Evolutionary conservation across 2,888 invertebrate genomes (phyloP).

Genomic region (Epinotia brunnichana): DNA sequence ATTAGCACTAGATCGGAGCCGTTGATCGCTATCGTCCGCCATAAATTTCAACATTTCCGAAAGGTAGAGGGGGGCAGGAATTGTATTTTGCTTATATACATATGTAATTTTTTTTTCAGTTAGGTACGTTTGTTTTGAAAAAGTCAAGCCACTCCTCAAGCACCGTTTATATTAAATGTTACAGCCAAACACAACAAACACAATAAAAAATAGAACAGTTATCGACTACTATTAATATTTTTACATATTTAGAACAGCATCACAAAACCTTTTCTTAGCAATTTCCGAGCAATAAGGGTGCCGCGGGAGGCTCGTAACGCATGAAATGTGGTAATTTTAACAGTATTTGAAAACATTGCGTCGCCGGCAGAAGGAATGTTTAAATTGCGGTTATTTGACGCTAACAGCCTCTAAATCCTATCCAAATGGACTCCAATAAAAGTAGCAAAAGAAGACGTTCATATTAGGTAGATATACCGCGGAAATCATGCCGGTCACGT

Average conservation of each 20-base stretch:
- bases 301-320: constrained; percentile 53
- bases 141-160: not conserved
- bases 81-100: too few relatives aligned
- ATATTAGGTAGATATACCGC: constrained; percentile 33
- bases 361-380: constrained; percentile 53
- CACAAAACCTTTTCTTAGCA: constrained; percentile 44
- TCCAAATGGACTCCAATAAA: constrained; percentile 68
- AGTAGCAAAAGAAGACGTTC: constrained; percentile 58
- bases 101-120: too few relatives aligned
- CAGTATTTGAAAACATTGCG: constrained; percentile 64
- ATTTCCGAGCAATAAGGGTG: constrained; percentile 49
- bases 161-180: not conserved
- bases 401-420: constrained; percentile 66
- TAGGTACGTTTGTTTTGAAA: not conserved
- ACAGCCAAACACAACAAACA: not conserved
- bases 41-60: too few relatives aligned
- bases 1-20: too few relatives aligned
- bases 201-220: too few relatives aligned
- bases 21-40: too few relatives aligned
- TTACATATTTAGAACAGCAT: constrained; percentile 31
- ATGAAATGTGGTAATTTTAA: constrained; percentile 63
- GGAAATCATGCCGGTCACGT: constrained; percentile 34
- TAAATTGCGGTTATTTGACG: constrained; percentile 64
- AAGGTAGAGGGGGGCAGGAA: too few relatives aligned
- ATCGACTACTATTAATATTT: not conserved